Conservation (phyloP, 2,113 vertebrate species). For the Lontra canadensis region DNA sequence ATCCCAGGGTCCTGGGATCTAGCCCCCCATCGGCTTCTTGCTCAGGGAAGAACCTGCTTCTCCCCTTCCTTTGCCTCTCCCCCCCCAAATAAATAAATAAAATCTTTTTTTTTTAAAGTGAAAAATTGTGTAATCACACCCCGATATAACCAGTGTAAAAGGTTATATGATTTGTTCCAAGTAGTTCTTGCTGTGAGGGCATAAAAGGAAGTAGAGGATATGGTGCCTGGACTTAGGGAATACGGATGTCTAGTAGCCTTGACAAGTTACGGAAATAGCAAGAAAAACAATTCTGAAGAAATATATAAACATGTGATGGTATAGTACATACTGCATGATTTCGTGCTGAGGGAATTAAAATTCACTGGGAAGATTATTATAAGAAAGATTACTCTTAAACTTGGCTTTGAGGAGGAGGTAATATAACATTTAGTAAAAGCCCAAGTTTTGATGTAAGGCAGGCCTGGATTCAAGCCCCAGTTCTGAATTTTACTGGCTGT, state of each 20-base stretch:
- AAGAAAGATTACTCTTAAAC: slow-evolving; percentile 38
- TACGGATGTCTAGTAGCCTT: neutral
- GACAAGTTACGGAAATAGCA: neutral
- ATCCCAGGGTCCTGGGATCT: neutral
- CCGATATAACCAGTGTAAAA: neutral
- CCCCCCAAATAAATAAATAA: neutral
- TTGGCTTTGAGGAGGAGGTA: slow-evolving; percentile 22
- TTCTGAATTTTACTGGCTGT: slow-evolving; percentile 4
- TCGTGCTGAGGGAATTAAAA: neutral
- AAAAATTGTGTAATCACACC: neutral
- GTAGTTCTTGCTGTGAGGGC: neutral
- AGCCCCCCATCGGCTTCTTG: neutral
- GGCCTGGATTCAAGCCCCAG: neutral
- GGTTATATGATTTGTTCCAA: neutral
- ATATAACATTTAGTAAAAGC: slow-evolving; percentile 20
- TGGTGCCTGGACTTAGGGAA: neutral
- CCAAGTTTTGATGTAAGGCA: neutral
- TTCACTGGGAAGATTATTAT: neutral
- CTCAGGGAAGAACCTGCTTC: neutral
- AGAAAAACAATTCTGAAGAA: slow-evolving; percentile 16
- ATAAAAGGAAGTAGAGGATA: neutral
- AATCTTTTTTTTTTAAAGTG: neutral
- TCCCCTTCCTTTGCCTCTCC: neutral
- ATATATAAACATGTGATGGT: neutral
- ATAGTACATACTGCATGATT: neutral